Evolutionary conservation across 2,888 invertebrate species (phyloP).

Genomic region (Blastobasis lacticolella): DNA sequence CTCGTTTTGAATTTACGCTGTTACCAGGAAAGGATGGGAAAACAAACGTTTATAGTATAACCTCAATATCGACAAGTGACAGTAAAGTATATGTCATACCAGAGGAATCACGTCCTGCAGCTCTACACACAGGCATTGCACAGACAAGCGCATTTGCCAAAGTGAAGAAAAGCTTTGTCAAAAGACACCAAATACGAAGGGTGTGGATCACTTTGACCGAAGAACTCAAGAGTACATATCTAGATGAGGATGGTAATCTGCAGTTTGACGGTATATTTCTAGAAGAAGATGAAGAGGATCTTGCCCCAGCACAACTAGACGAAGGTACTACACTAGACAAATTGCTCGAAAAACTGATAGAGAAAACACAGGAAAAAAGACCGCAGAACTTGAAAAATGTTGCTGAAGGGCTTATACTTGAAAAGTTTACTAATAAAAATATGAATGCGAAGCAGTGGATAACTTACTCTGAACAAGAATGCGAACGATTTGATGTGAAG

Average conservation of each 20-base stretch:
- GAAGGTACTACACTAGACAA: background rate
- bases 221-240: background rate
- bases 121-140: background rate
- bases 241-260: background rate
- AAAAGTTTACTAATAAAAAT: slow-evolving; percentile 6
- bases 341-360: background rate
- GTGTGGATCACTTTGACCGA: background rate
- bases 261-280: background rate
- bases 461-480: slow-evolving; percentile 4
- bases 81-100: slow-evolving; percentile 3
- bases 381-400: slow-evolving; percentile 2
- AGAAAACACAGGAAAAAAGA: background rate
- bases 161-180: background rate
- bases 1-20: background rate
- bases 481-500: slow-evolving; percentile 1
- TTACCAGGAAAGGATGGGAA: background rate
- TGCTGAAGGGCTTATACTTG: no score
- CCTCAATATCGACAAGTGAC: slow-evolving; percentile 3
- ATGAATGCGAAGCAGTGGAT: slow-evolving; percentile 8
- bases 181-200: background rate
- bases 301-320: background rate
- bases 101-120: background rate
- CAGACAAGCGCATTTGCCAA: background rate
- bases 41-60: background rate
- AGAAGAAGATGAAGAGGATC: background rate